Conservation (phyloP, 35 echinoderm and acorn worm species). For the Strongylocentrotus purpuratus region DNA sequence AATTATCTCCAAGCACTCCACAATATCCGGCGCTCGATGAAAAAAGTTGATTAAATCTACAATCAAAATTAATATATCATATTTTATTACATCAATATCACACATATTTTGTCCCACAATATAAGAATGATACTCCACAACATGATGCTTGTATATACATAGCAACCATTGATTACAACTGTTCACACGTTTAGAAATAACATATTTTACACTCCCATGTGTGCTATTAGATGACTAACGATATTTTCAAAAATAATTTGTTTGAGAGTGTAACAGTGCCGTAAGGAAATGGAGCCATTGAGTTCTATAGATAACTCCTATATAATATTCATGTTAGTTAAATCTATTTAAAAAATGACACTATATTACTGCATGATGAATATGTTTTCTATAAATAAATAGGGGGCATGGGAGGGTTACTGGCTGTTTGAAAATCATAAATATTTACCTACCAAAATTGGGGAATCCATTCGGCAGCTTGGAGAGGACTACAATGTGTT, state of each 20-base stretch:
- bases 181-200: background rate
- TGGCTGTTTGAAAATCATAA: background rate
- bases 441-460: background rate
- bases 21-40: background rate
- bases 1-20: background rate
- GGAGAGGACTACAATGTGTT: background rate
- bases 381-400: background rate
- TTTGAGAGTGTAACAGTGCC: too few species aligned
- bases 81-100: conserved; percentile 7
- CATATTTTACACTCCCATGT: background rate
- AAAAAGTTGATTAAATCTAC: background rate
- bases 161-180: background rate
- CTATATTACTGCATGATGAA: too few species aligned
- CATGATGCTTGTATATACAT: background rate
- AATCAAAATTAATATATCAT: background rate
- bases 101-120: background rate
- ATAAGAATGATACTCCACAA: background rate
- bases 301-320: background rate
- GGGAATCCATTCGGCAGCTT: background rate
- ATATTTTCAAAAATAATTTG: too few species aligned
- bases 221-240: background rate
- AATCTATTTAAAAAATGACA: too few species aligned
- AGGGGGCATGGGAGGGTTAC: background rate
- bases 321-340: background rate
- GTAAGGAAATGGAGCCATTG: background rate